Evolutionary conservation across 2,888 invertebrate species (phyloP), one percentile per base, ranked within the genome.

Genomic region (Xylocampa areola): DNA sequence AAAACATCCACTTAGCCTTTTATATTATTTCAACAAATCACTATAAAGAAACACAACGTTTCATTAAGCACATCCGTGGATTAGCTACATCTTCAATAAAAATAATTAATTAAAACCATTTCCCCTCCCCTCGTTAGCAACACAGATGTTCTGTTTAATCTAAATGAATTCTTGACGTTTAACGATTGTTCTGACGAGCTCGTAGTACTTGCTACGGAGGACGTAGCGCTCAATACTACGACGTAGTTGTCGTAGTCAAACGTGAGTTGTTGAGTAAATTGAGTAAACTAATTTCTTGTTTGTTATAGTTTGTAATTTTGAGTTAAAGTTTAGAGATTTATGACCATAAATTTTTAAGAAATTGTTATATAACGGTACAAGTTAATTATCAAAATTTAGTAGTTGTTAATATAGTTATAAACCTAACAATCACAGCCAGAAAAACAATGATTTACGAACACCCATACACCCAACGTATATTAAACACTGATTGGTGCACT

Each of bases 141-240:
- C 72, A 68, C 68, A 69, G 67, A 74, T 69, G 72, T 66, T 71
- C 66, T 47, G 37, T 58, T 63, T 53, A 61, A 60, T 68, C 45
- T 63, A 54, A 68, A 66, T 54, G 36, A 61, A 63, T 57, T 63
- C 61, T 54, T 64, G 55, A 40, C 59, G 47, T 60, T 58, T 61
- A 64, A 67, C 58, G 45, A 65, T 65, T 55, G 48, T 63, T 36
- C 27, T 44, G 50, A 67, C 40, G 49, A 54, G 33, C 19, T 25
- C 16, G 49, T 57, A 35, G 51, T 10, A 27, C 16, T 43, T 3
- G 8, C 2, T 30, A 13, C 36, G 14, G 8, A 6, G 7, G 14
- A 14, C 32, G 32, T 32, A 14, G 32, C 1, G 19, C 27, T 10
- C 17, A 8, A 1, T 49, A 44, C 49, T 70, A 68, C 60, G 51